phyloP scores from a whole-genome alignment of 2,888 invertebrate species.

The Caenorhabditis sinica region DNA sequence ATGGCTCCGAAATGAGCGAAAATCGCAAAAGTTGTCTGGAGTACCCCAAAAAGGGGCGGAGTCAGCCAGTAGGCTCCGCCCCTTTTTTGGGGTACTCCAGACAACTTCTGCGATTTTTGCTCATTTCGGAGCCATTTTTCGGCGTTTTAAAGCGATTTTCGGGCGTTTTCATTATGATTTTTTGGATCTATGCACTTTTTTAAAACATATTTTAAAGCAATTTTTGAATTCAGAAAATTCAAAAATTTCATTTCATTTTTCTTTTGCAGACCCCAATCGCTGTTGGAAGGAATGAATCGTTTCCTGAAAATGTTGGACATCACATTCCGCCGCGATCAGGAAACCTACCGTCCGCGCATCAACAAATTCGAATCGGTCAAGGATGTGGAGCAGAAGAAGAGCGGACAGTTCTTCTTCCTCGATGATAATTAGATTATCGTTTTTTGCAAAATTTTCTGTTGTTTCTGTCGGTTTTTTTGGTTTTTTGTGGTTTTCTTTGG shows the following conservation, averaged over 20 bases:
- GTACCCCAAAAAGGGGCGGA: too few species aligned
- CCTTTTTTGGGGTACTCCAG: too few species aligned
- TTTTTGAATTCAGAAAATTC: background rate
- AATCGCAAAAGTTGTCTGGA: too few species aligned
- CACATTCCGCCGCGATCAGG: slow-evolving; percentile 98
- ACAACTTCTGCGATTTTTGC: too few species aligned
- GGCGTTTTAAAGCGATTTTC: too few species aligned
- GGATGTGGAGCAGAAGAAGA: slow-evolving; percentile 97
- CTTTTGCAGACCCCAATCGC: slow-evolving; percentile 88
- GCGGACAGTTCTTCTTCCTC: slow-evolving; percentile 98
- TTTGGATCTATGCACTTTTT: too few species aligned
- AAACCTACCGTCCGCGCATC: slow-evolving; percentile 98
- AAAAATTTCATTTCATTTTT: background rate
- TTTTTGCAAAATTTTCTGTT: slow-evolving; percentile 14
- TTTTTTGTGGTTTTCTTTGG: slow-evolving; percentile 21
- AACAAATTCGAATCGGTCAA: slow-evolving; percentile 97
- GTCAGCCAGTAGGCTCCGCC: too few species aligned
- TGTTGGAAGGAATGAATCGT: slow-evolving; percentile 98
- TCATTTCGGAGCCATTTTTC: too few species aligned
- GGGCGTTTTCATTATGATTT: too few species aligned
- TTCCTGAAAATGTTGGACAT: slow-evolving; percentile 96
- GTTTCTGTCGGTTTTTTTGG: slow-evolving; percentile 13
- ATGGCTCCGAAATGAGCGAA: too few species aligned
- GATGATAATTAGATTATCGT: slow-evolving; percentile 89
- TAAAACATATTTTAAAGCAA: too few species aligned